Evolutionary conservation across 2,113 vertebrate species (phyloP).

Genomic region (Emberiza fucata): DNA sequence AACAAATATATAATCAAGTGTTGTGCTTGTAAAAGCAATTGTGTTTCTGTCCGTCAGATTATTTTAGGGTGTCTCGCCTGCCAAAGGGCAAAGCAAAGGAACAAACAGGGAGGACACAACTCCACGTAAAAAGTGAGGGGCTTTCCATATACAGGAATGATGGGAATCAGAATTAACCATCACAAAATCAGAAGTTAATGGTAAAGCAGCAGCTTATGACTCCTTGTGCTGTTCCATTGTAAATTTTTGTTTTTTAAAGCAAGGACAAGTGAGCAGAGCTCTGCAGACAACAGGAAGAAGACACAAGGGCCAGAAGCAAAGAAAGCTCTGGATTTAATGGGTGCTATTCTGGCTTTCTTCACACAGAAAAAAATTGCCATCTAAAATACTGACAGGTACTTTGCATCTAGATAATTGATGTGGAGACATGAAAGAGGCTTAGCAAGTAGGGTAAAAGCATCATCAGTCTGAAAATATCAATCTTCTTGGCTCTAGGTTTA

Average conservation of each 20-base stretch:
- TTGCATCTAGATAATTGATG: background rate
- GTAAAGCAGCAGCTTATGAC: background rate
- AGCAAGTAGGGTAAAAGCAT: background rate
- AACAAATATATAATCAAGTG: slow-evolving; percentile 68
- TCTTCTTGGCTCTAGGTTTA: background rate
- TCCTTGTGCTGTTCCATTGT: background rate
- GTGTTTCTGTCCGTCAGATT: slow-evolving; percentile 48
- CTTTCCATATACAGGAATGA: background rate
- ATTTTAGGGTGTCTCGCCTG: slow-evolving; percentile 22
- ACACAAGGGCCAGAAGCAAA: background rate
- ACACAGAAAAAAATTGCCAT: background rate
- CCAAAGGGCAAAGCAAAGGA: slow-evolving; percentile 10
- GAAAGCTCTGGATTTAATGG: background rate
- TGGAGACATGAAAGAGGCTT: background rate
- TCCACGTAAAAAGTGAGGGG: background rate
- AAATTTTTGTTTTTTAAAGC: background rate
- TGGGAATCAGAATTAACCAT: background rate
- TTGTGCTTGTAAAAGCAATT: slow-evolving; percentile 67
- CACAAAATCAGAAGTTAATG: background rate
- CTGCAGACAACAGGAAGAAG: background rate
- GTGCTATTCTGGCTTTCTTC: background rate
- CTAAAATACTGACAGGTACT: background rate
- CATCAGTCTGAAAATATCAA: background rate
- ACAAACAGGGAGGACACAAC: background rate
- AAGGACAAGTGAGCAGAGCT: background rate